Conservation (phyloP, 1,140 invertebrate species). For the Pseudomyrmex gracilis region DNA sequence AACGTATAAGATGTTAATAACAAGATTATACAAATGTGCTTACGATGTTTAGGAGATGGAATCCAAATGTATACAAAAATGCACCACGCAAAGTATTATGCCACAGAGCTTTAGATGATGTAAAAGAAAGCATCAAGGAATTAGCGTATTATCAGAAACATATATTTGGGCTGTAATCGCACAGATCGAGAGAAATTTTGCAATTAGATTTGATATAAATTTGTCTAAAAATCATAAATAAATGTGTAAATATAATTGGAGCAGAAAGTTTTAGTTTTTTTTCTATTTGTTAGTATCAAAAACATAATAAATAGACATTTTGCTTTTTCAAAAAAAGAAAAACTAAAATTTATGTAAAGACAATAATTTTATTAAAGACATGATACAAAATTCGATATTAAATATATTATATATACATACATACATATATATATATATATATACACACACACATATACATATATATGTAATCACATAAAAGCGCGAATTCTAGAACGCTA, state of each 20-base stretch:
- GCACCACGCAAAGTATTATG: constrained; percentile 88
- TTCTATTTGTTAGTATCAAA: too few relatives aligned
- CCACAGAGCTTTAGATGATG: constrained; percentile 94
- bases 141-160: constrained; percentile 90
- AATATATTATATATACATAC: constrained; percentile 35
- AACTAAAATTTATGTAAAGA: constrained; percentile 2
- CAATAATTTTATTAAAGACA: constrained; percentile 7
- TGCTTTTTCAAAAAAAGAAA: background rate
- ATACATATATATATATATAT: background rate
- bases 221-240: background rate
- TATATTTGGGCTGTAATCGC: constrained; percentile 84
- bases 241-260: background rate
- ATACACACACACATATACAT: too few relatives aligned
- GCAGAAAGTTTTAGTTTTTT: background rate
- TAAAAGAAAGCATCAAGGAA: constrained; percentile 94
- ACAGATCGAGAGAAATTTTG: background rate
- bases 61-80: constrained; percentile 86
- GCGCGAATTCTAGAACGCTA: background rate
- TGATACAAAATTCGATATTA: constrained; percentile 20
- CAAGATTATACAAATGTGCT: constrained; percentile 42
- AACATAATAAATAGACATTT: too few relatives aligned
- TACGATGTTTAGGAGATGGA: constrained; percentile 89
- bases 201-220: too few relatives aligned
- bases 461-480: too few relatives aligned
- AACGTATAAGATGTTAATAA: background rate